phyloP scores from a whole-genome alignment of 2,797 vertebrate genomes.

The Aphelocoma californica region DNA sequence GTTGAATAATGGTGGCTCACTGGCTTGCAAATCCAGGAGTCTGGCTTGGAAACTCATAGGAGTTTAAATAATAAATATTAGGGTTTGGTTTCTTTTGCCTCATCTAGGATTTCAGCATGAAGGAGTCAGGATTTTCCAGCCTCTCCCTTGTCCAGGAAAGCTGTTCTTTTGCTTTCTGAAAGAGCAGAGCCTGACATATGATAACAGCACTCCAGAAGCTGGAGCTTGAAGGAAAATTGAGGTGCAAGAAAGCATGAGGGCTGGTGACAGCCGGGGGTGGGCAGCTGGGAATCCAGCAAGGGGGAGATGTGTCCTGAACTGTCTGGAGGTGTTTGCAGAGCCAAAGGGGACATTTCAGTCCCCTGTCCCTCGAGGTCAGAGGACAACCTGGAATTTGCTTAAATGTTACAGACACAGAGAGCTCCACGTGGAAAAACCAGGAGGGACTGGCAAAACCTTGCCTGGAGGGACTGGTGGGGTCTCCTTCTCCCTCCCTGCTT shows the following conservation, averaged over 20 bases:
- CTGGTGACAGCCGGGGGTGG: neutral
- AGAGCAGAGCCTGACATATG: neutral
- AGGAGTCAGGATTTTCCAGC: neutral
- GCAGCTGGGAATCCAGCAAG: neutral
- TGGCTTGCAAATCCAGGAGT: neutral
- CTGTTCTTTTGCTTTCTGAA: neutral
- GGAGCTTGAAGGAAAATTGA: neutral
- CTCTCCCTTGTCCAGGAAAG: neutral
- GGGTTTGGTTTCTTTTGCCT: neutral
- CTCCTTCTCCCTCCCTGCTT: neutral
- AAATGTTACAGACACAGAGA: neutral
- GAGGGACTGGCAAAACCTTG: neutral
- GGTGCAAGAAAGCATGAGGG: neutral
- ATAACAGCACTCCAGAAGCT: neutral
- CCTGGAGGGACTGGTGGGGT: rapidly evolving
- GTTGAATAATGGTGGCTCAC: neutral
- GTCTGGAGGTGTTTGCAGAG: neutral
- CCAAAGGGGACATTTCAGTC: neutral
- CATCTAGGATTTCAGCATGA: neutral
- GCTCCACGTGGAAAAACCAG: neutral
- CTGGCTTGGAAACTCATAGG: neutral
- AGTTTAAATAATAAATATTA: neutral
- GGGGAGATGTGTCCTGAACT: neutral
- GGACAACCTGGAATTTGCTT: neutral
- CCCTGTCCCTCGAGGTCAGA: rapidly evolving